Evolutionary conservation across 1,140 invertebrate species (phyloP), one percentile per base, ranked within the genome.

Genomic region (Sinonovacula constricta): DNA sequence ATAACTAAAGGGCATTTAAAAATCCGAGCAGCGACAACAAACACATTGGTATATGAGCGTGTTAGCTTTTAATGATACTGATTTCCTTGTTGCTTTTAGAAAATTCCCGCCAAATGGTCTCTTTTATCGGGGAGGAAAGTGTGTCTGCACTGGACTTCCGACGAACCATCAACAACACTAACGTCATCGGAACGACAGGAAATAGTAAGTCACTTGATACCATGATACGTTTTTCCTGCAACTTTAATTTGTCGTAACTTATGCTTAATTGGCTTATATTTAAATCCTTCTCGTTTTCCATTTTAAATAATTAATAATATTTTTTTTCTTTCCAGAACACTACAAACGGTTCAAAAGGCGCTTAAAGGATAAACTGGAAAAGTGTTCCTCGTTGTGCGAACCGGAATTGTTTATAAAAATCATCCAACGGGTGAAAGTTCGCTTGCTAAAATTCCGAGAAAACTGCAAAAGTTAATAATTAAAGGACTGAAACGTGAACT

Each of bases 381-480:
- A 33, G 49, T 76, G 72, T 49, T n/a, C 30, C 0, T 39, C n/a
- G 24, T 34, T 59, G 1, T 76, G 72, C 31, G 72, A 66, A n/a
- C 63, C 72, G 3, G 72, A 76, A 67, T 33, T 76, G 15, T 76
- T 76, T 26, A 65, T 76, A 31, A 76, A 76, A 57, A 76, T 76
- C 7, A 39, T 76, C 28, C 62, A 76, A 24, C 66, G 53, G 36
- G 63, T 76, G 15, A 76, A 67, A 65, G 39, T 45, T 7, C 39
- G 18, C 18, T 45, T 45, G 18, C 18, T 45, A 45, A 45, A 45
- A 45, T 45, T 45, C 18, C 7, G 39, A 7, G 39, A 45, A 18
- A 18, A 45, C 7, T 45, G 39, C 18, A 45, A n/a, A n/a, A n/a
- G n/a, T n/a, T n/a, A n/a, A n/a, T n/a, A n/a, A n/a, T n/a, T n/a